Evolutionary conservation across 2,888 invertebrate species (phyloP).

Genomic region (Cryptus viduatorius): DNA sequence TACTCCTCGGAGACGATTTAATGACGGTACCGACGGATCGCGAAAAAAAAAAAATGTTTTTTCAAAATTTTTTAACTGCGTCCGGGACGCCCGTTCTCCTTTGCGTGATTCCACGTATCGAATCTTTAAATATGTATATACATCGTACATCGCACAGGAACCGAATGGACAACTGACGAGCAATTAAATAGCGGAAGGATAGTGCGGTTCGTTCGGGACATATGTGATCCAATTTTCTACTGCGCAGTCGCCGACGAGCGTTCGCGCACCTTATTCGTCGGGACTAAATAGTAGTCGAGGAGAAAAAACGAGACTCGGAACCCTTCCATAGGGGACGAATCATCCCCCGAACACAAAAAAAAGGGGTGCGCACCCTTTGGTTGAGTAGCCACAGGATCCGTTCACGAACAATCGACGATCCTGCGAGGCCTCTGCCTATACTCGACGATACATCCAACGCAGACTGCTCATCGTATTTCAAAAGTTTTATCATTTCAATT

Average conservation of each 20-base stretch:
- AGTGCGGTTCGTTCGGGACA: slow-evolving; percentile 40
- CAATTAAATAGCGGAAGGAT: slow-evolving; percentile 33
- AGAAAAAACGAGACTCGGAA: slow-evolving; percentile 28
- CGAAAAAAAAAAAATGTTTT: neutral
- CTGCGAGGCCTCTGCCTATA: neutral
- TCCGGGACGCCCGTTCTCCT: neutral
- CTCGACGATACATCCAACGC: slow-evolving; percentile 11
- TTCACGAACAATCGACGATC: neutral
- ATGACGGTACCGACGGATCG: slow-evolving; percentile 13
- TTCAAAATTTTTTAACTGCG: neutral
- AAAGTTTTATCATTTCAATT: slow-evolving; percentile 10
- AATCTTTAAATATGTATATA: neutral
- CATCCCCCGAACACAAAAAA: slow-evolving; percentile 51
- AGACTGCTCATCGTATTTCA: neutral
- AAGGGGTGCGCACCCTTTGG: slow-evolving; percentile 64
- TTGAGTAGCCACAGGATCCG: slow-evolving; percentile 31
- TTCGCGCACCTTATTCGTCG: slow-evolving; percentile 23
- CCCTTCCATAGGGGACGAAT: slow-evolving; percentile 45
- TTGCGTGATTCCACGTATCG: neutral
- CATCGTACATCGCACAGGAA: too few relatives aligned
- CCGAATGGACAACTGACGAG: slow-evolving; percentile 25
- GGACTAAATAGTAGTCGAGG: slow-evolving; percentile 36
- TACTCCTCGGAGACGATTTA: slow-evolving; percentile 4
- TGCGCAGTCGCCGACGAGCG: slow-evolving; percentile 40
- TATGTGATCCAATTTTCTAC: slow-evolving; percentile 36